phyloP scores from a whole-genome alignment of 2,113 vertebrate genomes.

The Etheostoma spectabile region DNA sequence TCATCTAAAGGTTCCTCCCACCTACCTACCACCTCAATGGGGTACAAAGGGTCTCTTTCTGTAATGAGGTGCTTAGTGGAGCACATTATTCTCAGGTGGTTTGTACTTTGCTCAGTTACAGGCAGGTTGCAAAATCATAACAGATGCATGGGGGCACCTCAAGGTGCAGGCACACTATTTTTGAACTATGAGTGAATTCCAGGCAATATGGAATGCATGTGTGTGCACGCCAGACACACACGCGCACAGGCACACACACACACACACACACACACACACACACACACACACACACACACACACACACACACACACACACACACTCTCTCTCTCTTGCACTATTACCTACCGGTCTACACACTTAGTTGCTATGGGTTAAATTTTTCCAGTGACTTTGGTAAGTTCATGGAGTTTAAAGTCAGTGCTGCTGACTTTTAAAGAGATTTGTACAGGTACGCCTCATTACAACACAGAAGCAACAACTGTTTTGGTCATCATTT shows the following conservation, averaged over 20 bases:
- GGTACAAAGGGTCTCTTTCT: slow-evolving; percentile 53
- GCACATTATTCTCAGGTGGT: slow-evolving; percentile 64
- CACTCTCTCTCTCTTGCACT: neutral
- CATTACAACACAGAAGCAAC: neutral
- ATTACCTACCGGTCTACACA: neutral
- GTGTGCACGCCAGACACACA: neutral
- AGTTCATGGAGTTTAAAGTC: neutral
- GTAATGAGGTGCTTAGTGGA: slow-evolving; percentile 69
- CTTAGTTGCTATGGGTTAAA: neutral
- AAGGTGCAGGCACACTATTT: slow-evolving; percentile 54
- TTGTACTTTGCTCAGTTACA: slow-evolving; percentile 60
- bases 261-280: neutral
- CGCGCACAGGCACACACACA: neutral
- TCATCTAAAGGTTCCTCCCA: slow-evolving; percentile 44
- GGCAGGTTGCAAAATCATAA: slow-evolving; percentile 76
- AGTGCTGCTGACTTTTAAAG: slow-evolving; percentile 1
- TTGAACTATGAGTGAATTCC: slow-evolving; percentile 51
- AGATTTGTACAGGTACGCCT: neutral
- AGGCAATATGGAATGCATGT: slow-evolving; percentile 40
- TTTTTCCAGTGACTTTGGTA: slow-evolving; percentile 23
- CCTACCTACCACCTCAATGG: slow-evolving; percentile 59
- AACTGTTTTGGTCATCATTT: neutral
- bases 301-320: too few species aligned
- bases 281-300: neutral
- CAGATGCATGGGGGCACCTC: slow-evolving; percentile 67